Conservation (phyloP, 1,140 invertebrate genomes). For the Physella acuta region DNA sequence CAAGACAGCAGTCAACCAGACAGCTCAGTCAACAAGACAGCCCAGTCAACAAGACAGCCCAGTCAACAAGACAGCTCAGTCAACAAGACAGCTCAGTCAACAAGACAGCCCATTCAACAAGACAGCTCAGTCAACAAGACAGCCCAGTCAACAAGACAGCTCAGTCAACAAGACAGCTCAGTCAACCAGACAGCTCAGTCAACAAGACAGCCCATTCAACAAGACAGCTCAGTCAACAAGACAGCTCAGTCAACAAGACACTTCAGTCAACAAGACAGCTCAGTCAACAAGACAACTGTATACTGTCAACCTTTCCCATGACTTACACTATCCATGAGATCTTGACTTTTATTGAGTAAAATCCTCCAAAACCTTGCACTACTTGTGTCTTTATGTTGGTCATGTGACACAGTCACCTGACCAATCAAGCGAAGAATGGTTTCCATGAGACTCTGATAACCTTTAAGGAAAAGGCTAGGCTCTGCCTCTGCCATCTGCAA, state of each 20-base stretch:
- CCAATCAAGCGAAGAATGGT: conserved; percentile 43
- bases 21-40: conserved; percentile 29
- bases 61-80: conserved; percentile 35
- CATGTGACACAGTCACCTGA: conserved; percentile 34
- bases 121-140: not conserved
- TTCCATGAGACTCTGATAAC: conserved; percentile 47
- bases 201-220: too few relatives aligned
- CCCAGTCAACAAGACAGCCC: not conserved
- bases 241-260: not conserved
- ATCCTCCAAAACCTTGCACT: conserved; percentile 76
- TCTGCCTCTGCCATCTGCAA: conserved; percentile 11
- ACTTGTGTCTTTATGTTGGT: conserved; percentile 29
- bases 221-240: conserved; percentile 24
- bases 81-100: not conserved
- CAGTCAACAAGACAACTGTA: not conserved
- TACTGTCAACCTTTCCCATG: too few relatives aligned
- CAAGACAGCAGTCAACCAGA: conserved; percentile 1
- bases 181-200: not conserved
- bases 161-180: too few relatives aligned
- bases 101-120: too few relatives aligned
- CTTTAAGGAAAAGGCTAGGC: conserved; percentile 23
- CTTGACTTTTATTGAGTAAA: conserved; percentile 75
- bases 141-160: not conserved
- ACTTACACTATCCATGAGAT: conserved; percentile 62
- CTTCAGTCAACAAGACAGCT: too few relatives aligned